phyloP scores from a whole-genome alignment of 2,113 vertebrate genomes.

The Balaenoptera acutorostrata region DNA sequence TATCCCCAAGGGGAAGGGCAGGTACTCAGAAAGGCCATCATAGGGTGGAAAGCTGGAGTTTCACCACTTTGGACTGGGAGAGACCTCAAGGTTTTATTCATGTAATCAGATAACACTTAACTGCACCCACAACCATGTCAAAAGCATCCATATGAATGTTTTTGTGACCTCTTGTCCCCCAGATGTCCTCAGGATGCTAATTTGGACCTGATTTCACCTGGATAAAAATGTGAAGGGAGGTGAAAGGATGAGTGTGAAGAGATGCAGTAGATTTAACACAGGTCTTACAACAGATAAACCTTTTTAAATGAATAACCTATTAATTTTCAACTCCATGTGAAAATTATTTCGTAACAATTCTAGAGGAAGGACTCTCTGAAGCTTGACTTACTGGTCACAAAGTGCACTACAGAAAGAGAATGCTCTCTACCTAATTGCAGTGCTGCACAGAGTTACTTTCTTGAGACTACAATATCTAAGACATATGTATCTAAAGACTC shows the following conservation, averaged over 20 bases:
- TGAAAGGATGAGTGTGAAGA: background rate
- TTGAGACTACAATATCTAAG: constrained; percentile 76
- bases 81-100: background rate
- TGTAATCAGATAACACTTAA: background rate
- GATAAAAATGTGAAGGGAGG: background rate
- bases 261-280: background rate
- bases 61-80: background rate
- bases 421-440: constrained; percentile 72
- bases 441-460: constrained; percentile 62
- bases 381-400: constrained; percentile 52
- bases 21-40: background rate
- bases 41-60: background rate
- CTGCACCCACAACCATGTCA: background rate
- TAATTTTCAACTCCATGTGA: constrained; percentile 25
- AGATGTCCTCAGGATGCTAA: constrained; percentile 18
- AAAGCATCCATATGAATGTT: background rate
- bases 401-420: constrained; percentile 32
- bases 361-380: constrained; percentile 36
- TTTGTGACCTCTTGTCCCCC: background rate
- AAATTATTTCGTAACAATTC: constrained; percentile 47
- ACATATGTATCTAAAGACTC: constrained; percentile 72
- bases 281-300: background rate
- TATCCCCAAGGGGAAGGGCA: background rate
- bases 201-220: background rate
- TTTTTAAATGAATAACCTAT: background rate